These are phyloP conservation scores for Ceuthmochares aereus DNA, from an alignment of 2,113 vertebrate species.

Conservation along the genomic window DNA sequence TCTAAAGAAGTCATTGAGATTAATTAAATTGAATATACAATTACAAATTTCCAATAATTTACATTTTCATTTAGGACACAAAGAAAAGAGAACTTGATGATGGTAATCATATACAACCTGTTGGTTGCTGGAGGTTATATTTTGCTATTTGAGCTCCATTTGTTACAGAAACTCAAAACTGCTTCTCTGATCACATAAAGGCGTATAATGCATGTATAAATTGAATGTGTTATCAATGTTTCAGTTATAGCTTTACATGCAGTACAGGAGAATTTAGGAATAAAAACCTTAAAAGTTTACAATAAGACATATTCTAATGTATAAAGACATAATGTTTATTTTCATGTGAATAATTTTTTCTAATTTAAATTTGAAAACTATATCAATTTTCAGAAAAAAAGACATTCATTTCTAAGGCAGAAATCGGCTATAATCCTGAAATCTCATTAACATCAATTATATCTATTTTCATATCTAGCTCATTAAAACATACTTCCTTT, in stretches of 20 bases:
- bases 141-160: background rate
- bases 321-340: background rate
- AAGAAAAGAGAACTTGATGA: background rate
- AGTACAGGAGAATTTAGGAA: background rate
- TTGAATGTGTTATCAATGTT: background rate
- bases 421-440: background rate
- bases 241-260: background rate
- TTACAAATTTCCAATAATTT: background rate
- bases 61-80: background rate
- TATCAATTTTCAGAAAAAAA: background rate
- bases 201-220: background rate
- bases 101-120: background rate
- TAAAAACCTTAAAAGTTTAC: background rate
- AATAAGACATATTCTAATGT: background rate
- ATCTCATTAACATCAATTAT: background rate
- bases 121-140: background rate
- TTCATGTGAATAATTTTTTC: background rate
- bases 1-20: background rate
- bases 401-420: background rate
- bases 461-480: background rate
- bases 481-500: background rate
- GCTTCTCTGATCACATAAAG: background rate
- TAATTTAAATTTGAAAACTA: background rate
- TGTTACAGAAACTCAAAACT: background rate
- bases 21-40: background rate